These are phyloP conservation scores for Tribolium freemani DNA, from an alignment of 2,888 invertebrate species.

Conservation along the genomic window DNA sequence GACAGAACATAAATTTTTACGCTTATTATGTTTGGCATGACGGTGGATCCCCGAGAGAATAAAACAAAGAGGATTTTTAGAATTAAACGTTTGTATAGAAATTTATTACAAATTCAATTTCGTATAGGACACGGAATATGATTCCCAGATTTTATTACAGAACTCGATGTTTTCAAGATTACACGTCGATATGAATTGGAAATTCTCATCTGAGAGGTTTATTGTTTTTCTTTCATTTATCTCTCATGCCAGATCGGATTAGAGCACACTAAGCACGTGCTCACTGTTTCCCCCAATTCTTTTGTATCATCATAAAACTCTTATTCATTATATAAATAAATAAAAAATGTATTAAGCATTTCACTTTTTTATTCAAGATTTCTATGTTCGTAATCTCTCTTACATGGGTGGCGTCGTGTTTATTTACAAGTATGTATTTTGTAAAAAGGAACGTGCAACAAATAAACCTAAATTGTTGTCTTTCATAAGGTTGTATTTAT, in stretches of 20 bases:
- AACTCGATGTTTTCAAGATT: not conserved
- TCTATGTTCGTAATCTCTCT: too few relatives aligned
- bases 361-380: not conserved
- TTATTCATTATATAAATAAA: not conserved
- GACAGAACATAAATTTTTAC: constrained; percentile 38
- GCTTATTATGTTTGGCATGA: constrained; percentile 20
- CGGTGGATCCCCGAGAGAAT: not conserved
- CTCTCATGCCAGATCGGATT: not conserved
- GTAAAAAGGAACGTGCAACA: too few relatives aligned
- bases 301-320: not conserved
- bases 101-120: constrained; percentile 16
- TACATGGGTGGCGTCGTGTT: too few relatives aligned
- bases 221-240: not conserved
- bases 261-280: not conserved
- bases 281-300: not conserved
- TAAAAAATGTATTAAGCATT: not conserved
- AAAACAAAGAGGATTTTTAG: not conserved
- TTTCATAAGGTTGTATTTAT: not conserved
- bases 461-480: too few relatives aligned
- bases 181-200: not conserved
- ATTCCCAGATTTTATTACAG: not conserved
- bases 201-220: not conserved
- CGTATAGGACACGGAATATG: not conserved
- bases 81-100: constrained; percentile 1
- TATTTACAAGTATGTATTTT: too few relatives aligned